phyloP scores from a whole-genome alignment of 2,797 vertebrate species.

The Zenarchopterus dispar region DNA sequence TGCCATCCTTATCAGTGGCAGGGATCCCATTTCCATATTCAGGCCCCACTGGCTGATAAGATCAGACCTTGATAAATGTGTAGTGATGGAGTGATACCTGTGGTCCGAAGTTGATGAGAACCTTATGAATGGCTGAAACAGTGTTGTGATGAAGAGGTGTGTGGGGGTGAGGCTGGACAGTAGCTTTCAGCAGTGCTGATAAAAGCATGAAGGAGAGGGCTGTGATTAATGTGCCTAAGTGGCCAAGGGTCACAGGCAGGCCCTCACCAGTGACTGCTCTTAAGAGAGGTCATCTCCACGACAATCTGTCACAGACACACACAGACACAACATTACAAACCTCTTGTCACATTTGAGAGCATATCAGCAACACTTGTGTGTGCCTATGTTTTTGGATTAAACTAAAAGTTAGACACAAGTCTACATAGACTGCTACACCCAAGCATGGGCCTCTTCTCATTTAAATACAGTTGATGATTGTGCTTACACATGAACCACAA shows the following conservation, averaged over 20 bases:
- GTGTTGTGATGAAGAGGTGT: constrained; percentile 63
- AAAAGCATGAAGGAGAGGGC: constrained; percentile 83
- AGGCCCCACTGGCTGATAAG: constrained; percentile 90
- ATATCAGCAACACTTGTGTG: background rate
- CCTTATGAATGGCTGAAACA: constrained; percentile 77
- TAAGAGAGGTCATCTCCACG: constrained; percentile 89
- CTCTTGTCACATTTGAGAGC: constrained; percentile 19
- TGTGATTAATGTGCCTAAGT: constrained; percentile 98
- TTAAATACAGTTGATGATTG: constrained; percentile 26
- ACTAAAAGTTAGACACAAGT: constrained; percentile 16
- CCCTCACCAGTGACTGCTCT: constrained; percentile 85
- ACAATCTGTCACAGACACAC: constrained; percentile 84
- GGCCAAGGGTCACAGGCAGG: constrained; percentile 88
- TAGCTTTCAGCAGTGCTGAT: constrained; percentile 90
- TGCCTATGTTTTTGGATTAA: constrained; percentile 5
- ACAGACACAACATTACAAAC: constrained; percentile 51
- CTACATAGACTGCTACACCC: constrained; percentile 10
- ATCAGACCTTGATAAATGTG: constrained; percentile 93
- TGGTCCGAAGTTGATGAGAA: constrained; percentile 88
- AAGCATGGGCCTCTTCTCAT: background rate
- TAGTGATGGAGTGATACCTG: constrained; percentile 95
- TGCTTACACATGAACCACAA: constrained; percentile 13
- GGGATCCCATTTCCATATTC: constrained; percentile 99
- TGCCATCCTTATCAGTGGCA: constrained; percentile 90
- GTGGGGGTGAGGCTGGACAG: constrained; percentile 82